Conservation (phyloP, 23 tunicate genomes). For the Trididemnum miniatum region DNA sequence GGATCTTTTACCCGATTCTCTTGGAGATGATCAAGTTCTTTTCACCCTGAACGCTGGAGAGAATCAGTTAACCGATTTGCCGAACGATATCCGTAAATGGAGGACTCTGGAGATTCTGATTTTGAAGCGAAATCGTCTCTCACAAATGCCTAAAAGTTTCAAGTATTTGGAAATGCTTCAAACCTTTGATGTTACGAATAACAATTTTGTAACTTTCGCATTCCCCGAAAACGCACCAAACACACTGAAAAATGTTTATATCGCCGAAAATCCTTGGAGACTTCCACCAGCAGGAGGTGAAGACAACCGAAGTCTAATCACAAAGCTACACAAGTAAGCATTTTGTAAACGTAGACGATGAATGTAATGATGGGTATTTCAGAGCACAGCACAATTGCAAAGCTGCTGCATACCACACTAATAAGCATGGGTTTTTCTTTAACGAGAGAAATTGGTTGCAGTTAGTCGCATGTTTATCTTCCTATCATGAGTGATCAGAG, state of each 20-base stretch:
- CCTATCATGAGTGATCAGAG: too few species aligned
- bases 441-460: too few species aligned
- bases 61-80: conserved; percentile 70
- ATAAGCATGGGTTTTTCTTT: too few species aligned
- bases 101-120: conserved; percentile 62
- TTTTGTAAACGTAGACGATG: neutral
- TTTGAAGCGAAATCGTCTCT: conserved; percentile 56
- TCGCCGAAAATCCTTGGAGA: conserved; percentile 88
- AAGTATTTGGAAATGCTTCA: conserved; percentile 64
- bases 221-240: conserved; percentile 47
- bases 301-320: conserved; percentile 80
- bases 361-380: too few species aligned
- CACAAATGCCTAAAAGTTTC: conserved; percentile 78
- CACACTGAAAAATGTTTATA: conserved; percentile 31
- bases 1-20: conserved; percentile 47
- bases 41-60: conserved; percentile 60
- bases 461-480: too few species aligned
- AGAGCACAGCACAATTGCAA: too few species aligned
- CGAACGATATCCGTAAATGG: conserved; percentile 83
- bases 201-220: conserved; percentile 46
- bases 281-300: conserved; percentile 83
- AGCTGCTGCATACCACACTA: too few species aligned
- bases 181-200: conserved; percentile 64
- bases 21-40: conserved; percentile 78
- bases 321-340: conserved; percentile 59